phyloP scores from a whole-genome alignment of 1,140 invertebrate species.

The Pseudomyrmex flavicornis region DNA sequence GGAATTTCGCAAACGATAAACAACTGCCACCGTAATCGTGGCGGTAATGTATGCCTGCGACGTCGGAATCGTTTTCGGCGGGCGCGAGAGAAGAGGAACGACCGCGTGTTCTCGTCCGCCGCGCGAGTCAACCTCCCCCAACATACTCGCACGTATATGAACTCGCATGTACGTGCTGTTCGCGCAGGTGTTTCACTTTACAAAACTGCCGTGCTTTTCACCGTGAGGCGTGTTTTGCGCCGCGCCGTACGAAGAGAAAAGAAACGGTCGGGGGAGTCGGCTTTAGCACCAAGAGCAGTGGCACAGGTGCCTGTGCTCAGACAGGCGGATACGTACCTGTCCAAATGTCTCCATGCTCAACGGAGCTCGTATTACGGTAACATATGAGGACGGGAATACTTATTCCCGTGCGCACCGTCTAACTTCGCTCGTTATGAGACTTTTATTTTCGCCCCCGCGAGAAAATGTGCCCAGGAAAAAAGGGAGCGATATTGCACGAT shows the following conservation, averaged over 20 bases:
- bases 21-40: slow-evolving; percentile 64
- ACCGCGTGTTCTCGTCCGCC: neutral
- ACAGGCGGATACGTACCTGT: slow-evolving; percentile 58
- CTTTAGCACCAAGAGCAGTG: slow-evolving; percentile 19
- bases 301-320: slow-evolving; percentile 58
- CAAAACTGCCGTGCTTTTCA: slow-evolving; percentile 24
- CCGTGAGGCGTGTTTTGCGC: slow-evolving; percentile 33
- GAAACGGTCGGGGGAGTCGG: neutral
- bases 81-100: neutral
- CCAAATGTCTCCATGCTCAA: slow-evolving; percentile 50
- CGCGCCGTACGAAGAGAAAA: slow-evolving; percentile 20
- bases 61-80: slow-evolving; percentile 41
- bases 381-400: slow-evolving; percentile 57
- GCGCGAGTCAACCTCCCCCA: too few relatives aligned
- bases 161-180: slow-evolving; percentile 54
- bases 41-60: slow-evolving; percentile 57
- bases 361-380: slow-evolving; percentile 58
- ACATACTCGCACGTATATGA: slow-evolving; percentile 29
- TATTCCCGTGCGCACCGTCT: slow-evolving; percentile 45
- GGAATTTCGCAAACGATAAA: slow-evolving; percentile 64
- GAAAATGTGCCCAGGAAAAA: slow-evolving; percentile 29
- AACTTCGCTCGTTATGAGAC: slow-evolving; percentile 61
- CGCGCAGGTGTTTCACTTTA: slow-evolving; percentile 59
- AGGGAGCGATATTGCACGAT: neutral
- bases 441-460: slow-evolving; percentile 36